phyloP scores from a whole-genome alignment of 1,140 invertebrate genomes.

The Pseudomyrmex dendroicus region DNA sequence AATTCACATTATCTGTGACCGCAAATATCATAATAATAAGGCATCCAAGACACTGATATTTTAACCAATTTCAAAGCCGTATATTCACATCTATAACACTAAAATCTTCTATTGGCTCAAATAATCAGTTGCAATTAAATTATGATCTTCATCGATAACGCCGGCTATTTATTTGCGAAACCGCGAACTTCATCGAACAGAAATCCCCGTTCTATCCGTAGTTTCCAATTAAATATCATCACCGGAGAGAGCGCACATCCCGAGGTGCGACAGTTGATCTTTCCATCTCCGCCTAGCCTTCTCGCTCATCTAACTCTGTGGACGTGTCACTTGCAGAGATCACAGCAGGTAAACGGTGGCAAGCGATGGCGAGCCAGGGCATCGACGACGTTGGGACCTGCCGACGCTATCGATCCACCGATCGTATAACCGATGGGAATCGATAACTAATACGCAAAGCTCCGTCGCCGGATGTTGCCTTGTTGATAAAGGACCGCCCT shows the following conservation, averaged over 20 bases:
- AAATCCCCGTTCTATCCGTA: conserved; percentile 2
- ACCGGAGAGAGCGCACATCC: conserved; percentile 15
- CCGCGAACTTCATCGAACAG: not conserved
- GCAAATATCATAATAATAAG: too few relatives aligned
- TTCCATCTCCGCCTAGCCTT: conserved; percentile 33
- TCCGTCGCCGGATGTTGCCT: conserved; percentile 50
- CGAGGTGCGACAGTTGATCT: conserved; percentile 56
- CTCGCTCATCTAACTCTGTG: conserved; percentile 31
- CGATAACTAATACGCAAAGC: conserved; percentile 56
- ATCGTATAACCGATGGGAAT: conserved; percentile 53
- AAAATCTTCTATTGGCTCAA: too few relatives aligned
- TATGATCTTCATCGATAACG: not conserved
- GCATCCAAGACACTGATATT: too few relatives aligned
- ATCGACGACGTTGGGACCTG: conserved; percentile 19
- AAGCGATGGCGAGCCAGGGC: not conserved
- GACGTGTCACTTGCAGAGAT: conserved; percentile 59
- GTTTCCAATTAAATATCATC: conserved; percentile 57
- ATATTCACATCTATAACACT: too few relatives aligned
- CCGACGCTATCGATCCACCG: conserved; percentile 39
- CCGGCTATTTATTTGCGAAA: conserved; percentile 22
- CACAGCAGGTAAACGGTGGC: conserved; percentile 46
- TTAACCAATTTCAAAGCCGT: too few relatives aligned
- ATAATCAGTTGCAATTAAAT: not conserved
- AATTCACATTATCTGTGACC: too few relatives aligned
- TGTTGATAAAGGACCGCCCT: conserved; percentile 57